phyloP scores from a whole-genome alignment of 2,113 vertebrate genomes.

The Megaleporinus macrocephalus region DNA sequence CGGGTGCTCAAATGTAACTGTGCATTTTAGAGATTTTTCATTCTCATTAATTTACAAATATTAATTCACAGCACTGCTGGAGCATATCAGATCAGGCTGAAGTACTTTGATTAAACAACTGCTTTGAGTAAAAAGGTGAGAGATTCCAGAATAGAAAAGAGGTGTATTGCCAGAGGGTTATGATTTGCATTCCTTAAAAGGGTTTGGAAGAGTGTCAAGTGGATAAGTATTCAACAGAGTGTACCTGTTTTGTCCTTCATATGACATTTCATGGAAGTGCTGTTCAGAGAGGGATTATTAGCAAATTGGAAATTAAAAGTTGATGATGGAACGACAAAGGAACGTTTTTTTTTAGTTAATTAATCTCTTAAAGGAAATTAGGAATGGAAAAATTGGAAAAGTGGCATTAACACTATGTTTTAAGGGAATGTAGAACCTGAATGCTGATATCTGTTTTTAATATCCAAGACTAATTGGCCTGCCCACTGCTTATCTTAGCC shows the following conservation, averaged over 20 bases:
- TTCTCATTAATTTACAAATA: not conserved
- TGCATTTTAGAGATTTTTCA: not conserved
- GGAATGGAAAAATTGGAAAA: too few relatives aligned
- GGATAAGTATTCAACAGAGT: slow-evolving; percentile 25
- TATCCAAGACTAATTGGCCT: too few relatives aligned
- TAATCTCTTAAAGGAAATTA: too few relatives aligned
- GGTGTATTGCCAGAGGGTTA: too few relatives aligned
- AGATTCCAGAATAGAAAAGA: not conserved
- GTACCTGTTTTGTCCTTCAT: slow-evolving; percentile 21
- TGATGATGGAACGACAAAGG: not conserved
- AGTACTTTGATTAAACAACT: not conserved
- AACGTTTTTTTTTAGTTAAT: too few relatives aligned
- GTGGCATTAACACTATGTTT: too few relatives aligned
- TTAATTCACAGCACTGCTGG: not conserved
- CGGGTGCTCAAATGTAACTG: not conserved
- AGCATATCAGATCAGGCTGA: not conserved
- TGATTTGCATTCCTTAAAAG: not conserved
- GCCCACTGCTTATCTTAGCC: too few relatives aligned
- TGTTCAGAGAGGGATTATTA: slow-evolving; percentile 19
- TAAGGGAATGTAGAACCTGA: too few relatives aligned
- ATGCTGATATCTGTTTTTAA: too few relatives aligned
- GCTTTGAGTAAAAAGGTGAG: not conserved
- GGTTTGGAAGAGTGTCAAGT: not conserved
- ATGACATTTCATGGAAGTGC: slow-evolving; percentile 28
- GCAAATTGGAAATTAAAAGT: slow-evolving; percentile 12